Conservation (phyloP, 2,113 vertebrate genomes). For the Strigops habroptila region DNA sequence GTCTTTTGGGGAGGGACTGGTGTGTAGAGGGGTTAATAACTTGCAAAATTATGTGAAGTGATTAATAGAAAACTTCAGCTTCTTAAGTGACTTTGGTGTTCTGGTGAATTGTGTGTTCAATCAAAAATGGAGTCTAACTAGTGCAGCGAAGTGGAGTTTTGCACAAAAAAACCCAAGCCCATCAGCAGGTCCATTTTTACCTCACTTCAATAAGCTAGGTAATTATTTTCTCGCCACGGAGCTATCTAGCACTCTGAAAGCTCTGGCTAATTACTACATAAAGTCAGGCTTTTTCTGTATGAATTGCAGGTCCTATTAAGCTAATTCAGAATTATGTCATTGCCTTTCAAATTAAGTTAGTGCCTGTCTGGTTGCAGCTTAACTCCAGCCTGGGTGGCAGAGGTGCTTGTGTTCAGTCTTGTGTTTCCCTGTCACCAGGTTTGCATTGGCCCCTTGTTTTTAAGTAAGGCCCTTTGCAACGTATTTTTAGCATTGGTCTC, state of each 20-base stretch:
- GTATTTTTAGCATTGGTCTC: neutral
- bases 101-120: neutral
- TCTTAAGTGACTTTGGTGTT: neutral
- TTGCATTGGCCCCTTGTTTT: neutral
- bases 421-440: neutral
- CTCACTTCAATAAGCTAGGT: neutral
- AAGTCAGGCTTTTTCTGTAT: slow-evolving; percentile 3
- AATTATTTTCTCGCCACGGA: neutral
- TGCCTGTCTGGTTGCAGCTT: neutral
- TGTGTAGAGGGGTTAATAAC: neutral
- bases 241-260: neutral
- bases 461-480: neutral
- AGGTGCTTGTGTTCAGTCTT: neutral
- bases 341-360: slow-evolving; percentile 2
- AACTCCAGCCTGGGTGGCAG: neutral
- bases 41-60: neutral
- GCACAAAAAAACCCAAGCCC: neutral
- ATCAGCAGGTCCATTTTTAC: neutral
- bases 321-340: slow-evolving; percentile 12
- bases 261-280: slow-evolving; percentile 19
- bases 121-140: neutral
- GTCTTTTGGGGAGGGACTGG: neutral
- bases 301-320: neutral
- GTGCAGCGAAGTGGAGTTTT: neutral
- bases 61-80: neutral